Conservation (phyloP, 2,888 invertebrate genomes). For the Herminia tarsipennalis region DNA sequence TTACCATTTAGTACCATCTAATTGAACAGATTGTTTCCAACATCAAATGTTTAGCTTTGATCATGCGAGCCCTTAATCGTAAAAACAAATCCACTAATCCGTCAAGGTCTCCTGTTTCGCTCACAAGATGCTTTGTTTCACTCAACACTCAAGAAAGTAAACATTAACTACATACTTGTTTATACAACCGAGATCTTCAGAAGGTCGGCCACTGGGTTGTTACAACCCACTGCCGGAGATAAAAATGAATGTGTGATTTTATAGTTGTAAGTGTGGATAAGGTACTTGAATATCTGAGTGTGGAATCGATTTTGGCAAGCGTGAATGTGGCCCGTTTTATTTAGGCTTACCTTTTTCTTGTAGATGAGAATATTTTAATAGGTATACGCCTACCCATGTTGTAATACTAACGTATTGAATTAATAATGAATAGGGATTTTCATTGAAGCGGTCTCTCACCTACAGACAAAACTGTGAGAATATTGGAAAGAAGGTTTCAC, state of each 20-base stretch:
- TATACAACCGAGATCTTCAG: conserved; percentile 27
- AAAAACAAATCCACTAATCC: conserved; percentile 9
- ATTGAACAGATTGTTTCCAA: neutral
- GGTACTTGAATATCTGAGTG: neutral
- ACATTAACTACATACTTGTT: conserved; percentile 28
- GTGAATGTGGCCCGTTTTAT: too few species aligned
- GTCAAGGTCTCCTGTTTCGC: conserved; percentile 12
- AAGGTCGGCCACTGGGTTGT: conserved; percentile 39
- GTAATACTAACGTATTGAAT: too few species aligned
- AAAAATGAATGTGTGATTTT: conserved; percentile 10
- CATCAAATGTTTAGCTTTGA: neutral
- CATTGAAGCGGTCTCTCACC: too few species aligned
- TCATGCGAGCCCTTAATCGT: conserved; percentile 8
- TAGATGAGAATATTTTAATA: too few species aligned
- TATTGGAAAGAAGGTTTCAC: too few species aligned
- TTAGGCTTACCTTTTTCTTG: too few species aligned
- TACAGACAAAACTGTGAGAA: too few species aligned
- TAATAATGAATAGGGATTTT: too few species aligned
- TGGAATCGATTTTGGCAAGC: too few species aligned
- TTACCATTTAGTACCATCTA: neutral
- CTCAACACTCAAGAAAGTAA: conserved; percentile 35
- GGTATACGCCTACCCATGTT: too few species aligned
- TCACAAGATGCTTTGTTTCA: conserved; percentile 31
- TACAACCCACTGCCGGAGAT: neutral
- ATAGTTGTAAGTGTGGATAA: neutral